Conservation (phyloP, 2,888 invertebrate genomes). For the Margaritifera margaritifera region DNA sequence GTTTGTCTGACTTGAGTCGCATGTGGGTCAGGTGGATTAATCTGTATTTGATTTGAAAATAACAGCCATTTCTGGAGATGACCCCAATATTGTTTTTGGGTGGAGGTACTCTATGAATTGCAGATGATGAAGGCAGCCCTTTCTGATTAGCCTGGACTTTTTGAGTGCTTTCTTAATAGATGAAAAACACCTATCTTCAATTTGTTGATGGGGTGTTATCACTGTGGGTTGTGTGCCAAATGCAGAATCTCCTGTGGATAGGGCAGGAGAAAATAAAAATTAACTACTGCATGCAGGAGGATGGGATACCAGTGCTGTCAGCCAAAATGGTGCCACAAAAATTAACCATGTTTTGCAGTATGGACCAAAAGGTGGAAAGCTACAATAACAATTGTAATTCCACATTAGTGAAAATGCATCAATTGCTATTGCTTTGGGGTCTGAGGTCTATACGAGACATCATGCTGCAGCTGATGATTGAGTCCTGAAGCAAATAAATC, state of each 20-base stretch:
- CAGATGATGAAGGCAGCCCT: constrained; percentile 8
- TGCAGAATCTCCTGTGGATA: background rate
- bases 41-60: too few relatives aligned
- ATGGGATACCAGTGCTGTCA: background rate
- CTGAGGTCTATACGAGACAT: background rate
- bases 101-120: constrained; percentile 10
- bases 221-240: background rate
- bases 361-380: background rate
- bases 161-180: constrained; percentile 9
- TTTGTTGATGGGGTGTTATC: constrained; percentile 4
- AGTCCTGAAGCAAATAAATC: background rate
- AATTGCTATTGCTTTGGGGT: background rate
- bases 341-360: background rate
- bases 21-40: too few relatives aligned
- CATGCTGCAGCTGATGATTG: background rate
- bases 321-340: background rate
- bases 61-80: constrained; percentile 11
- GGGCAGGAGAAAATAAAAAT: background rate
- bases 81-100: constrained; percentile 11
- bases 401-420: background rate
- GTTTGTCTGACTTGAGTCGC: too few relatives aligned
- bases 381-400: background rate
- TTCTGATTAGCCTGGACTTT: constrained; percentile 11
- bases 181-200: constrained; percentile 11
- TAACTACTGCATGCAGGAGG: background rate